Evolutionary conservation across 2,888 invertebrate genomes (phyloP).

Genomic region (Vanessa cardui): DNA sequence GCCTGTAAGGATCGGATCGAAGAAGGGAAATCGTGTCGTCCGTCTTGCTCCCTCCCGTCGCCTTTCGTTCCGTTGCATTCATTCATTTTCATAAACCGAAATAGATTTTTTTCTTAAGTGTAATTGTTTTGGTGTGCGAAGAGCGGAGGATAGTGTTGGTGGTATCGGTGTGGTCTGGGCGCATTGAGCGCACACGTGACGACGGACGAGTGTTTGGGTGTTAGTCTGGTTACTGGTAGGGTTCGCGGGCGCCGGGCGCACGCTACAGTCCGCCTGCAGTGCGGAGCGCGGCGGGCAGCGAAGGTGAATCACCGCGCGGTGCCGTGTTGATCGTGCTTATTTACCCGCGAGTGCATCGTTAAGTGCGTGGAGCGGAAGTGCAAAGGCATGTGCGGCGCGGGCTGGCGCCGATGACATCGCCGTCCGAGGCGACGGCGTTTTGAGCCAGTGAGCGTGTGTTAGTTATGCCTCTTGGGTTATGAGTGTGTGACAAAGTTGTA

Average conservation of each 20-base stretch:
- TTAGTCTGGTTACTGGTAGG: conserved; percentile 72
- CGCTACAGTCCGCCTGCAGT: conserved; percentile 73
- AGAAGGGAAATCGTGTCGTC: conserved; percentile 69
- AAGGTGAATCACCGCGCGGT: conserved; percentile 78
- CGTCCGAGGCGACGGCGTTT: conserved; percentile 68
- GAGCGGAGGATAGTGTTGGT: conserved; percentile 57
- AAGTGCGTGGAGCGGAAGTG: conserved; percentile 79
- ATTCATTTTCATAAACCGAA: conserved; percentile 60
- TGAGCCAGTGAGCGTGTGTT: conserved; percentile 75
- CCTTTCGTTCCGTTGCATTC: conserved; percentile 52
- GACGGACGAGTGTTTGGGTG: conserved; percentile 75
- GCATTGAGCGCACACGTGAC: conserved; percentile 71
- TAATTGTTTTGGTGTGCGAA: conserved; percentile 62
- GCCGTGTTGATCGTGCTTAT: conserved; percentile 74
- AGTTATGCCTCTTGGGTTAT: conserved; percentile 78
- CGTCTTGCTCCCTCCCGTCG: conserved; percentile 65
- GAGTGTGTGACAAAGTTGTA: conserved; percentile 81
- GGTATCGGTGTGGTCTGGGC: conserved; percentile 56
- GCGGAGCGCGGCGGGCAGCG: conserved; percentile 66
- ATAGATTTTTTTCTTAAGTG: conserved; percentile 63
- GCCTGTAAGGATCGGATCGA: conserved; percentile 68
- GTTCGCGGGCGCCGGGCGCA: conserved; percentile 60
- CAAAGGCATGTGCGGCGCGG: conserved; percentile 76
- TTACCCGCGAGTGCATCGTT: conserved; percentile 78
- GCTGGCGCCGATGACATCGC: conserved; percentile 77